These are phyloP conservation scores for Zonotrichia albicollis DNA, from an alignment of 2,797 vertebrate genomes.

Conservation along the genomic window DNA sequence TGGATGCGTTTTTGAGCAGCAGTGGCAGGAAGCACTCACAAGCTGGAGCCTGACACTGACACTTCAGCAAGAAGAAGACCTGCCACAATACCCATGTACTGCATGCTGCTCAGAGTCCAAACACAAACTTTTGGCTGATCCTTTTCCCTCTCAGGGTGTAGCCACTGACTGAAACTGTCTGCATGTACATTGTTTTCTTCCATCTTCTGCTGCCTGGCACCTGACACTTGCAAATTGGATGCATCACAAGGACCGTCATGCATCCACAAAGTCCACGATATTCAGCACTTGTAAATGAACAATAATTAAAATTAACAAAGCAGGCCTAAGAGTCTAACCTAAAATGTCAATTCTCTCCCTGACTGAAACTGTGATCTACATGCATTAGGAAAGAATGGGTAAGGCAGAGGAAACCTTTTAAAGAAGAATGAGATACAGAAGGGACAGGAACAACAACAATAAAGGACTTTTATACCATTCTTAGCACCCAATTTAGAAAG, in stretches of 20 bases:
- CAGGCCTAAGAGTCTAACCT: neutral
- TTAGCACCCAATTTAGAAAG: neutral
- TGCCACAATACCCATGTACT: neutral
- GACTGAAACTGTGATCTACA: neutral
- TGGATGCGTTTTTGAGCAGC: neutral
- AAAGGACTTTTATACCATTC: neutral
- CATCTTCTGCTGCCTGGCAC: neutral
- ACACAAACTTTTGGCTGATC: neutral
- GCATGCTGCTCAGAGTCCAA: neutral
- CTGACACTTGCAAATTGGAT: neutral
- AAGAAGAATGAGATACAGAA: neutral
- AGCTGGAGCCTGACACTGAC: neutral
- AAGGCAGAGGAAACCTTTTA: neutral
- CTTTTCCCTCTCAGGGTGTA: neutral
- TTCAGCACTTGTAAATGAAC: neutral
- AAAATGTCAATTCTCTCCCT: neutral
- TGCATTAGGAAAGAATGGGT: neutral
- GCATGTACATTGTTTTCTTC: neutral
- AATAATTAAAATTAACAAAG: conserved; percentile 15
- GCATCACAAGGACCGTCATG: neutral
- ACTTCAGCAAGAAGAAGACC: neutral
- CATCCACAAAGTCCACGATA: neutral
- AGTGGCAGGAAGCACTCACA: neutral
- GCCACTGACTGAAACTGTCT: neutral
- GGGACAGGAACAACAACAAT: neutral